Evolutionary conservation across 2,888 invertebrate genomes (phyloP).

Genomic region (Lysandra bellargus): DNA sequence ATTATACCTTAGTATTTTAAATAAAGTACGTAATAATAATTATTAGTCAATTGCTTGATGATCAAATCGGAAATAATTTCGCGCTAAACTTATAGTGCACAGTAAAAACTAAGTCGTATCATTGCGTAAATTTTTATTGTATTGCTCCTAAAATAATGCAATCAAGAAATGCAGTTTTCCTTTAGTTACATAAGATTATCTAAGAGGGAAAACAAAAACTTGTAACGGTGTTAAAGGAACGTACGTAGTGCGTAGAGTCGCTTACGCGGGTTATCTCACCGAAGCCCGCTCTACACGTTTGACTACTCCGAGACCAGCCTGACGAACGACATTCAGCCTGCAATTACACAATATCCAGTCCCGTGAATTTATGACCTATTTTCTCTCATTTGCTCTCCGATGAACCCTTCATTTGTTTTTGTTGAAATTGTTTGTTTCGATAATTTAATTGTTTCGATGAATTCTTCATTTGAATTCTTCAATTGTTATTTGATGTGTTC

Average conservation of each 20-base stretch:
- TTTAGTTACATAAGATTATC: not conserved
- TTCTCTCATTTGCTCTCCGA: not conserved
- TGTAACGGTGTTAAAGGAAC: slow-evolving; percentile 14
- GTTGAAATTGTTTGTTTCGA: too few species aligned
- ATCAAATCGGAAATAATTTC: not conserved
- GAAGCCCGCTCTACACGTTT: slow-evolving; percentile 23
- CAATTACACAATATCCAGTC: slow-evolving; percentile 12
- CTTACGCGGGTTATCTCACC: slow-evolving; percentile 2
- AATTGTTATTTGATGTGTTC: too few species aligned
- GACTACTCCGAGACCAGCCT: not conserved
- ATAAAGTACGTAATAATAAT: too few species aligned
- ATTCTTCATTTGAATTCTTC: too few species aligned
- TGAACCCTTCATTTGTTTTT: not conserved
- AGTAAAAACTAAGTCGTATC: not conserved
- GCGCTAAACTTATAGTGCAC: not conserved
- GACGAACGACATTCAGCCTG: slow-evolving; percentile 1
- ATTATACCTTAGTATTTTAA: too few species aligned
- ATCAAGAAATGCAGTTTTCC: not conserved
- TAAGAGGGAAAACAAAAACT: slow-evolving; percentile 23
- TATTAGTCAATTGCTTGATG: not conserved
- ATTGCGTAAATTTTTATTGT: not conserved
- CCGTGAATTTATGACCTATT: not conserved
- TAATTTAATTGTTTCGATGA: too few species aligned
- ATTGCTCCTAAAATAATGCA: not conserved
- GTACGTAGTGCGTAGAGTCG: slow-evolving; percentile 1